Evolutionary conservation across 2,113 vertebrate genomes (phyloP).

Genomic region (Montifringilla adamsi): DNA sequence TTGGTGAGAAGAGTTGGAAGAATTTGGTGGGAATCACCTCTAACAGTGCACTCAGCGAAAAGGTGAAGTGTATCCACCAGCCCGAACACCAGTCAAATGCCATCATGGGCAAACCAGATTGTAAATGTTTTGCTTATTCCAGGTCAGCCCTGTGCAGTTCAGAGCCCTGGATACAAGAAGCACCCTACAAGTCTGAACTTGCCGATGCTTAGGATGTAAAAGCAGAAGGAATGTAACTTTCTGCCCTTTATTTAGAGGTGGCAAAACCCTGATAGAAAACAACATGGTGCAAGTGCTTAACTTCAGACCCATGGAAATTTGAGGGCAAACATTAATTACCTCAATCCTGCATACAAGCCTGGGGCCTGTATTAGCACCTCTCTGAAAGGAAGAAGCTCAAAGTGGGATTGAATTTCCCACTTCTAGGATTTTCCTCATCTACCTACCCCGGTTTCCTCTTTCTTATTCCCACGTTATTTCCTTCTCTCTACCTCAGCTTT

Average conservation of each 20-base stretch:
- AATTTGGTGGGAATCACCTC: background rate
- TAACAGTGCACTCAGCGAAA: background rate
- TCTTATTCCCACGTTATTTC: background rate
- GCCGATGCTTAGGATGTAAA: background rate
- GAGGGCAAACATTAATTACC: slow-evolving; percentile 49
- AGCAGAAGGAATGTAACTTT: slow-evolving; percentile 11
- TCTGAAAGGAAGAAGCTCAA: slow-evolving; percentile 27
- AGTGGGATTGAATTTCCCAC: slow-evolving; percentile 20
- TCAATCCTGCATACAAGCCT: background rate
- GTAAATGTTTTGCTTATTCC: background rate
- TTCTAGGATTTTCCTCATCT: slow-evolving; percentile 20
- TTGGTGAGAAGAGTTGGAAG: background rate
- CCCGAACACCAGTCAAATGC: background rate
- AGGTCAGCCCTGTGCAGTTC: background rate
- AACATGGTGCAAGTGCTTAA: slow-evolving; percentile 27
- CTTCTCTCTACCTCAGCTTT: background rate
- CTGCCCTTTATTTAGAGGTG: slow-evolving; percentile 15
- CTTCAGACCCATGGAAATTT: slow-evolving; percentile 45
- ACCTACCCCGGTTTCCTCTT: background rate
- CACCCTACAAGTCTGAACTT: background rate
- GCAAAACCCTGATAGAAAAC: slow-evolving; percentile 28
- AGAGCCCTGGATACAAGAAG: background rate
- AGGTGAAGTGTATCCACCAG: background rate
- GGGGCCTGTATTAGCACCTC: slow-evolving; percentile 46
- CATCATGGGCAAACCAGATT: background rate